These are phyloP conservation scores for Charaxes varanes DNA, from an alignment of 1,140 invertebrate species.

Conservation along the genomic window DNA sequence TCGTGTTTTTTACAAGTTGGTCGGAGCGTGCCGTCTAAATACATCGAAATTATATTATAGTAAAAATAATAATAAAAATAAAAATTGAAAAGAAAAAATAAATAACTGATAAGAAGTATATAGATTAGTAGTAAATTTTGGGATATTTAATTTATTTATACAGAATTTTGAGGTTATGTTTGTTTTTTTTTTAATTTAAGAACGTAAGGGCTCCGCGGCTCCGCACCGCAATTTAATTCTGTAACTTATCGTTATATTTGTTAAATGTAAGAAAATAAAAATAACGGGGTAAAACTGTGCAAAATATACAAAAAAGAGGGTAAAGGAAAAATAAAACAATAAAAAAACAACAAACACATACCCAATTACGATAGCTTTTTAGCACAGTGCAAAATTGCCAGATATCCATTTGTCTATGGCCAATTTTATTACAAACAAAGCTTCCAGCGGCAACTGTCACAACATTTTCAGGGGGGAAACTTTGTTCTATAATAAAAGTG, in stretches of 20 bases:
- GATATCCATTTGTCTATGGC: constrained; percentile 43
- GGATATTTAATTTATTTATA: no score
- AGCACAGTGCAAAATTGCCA: constrained; percentile 64
- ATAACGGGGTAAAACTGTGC: constrained; percentile 35
- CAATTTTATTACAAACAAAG: constrained; percentile 67
- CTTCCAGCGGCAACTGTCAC: constrained; percentile 16
- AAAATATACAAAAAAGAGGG: constrained; percentile 33
- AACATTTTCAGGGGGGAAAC: no score
- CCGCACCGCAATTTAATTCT: constrained; percentile 36
- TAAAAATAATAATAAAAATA: constrained; percentile 19
- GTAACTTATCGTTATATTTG: background rate
- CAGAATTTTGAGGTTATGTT: no score
- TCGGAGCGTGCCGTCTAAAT: constrained; percentile 26
- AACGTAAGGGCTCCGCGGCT: constrained; percentile 28
- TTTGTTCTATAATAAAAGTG: constrained; percentile 66
- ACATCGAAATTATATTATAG: constrained; percentile 12
- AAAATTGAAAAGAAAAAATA: constrained; percentile 16
- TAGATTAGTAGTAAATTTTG: no score
- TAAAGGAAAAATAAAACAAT: constrained; percentile 28
- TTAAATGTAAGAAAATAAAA: constrained; percentile 19
- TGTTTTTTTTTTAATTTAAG: no score
- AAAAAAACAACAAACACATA: constrained; percentile 44
- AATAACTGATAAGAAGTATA: constrained; percentile 6
- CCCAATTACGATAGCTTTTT: constrained; percentile 55
- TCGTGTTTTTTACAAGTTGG: constrained; percentile 26